Evolutionary conservation across 2,113 vertebrate species (phyloP).

Genomic region (Carollia perspicillata): DNA sequence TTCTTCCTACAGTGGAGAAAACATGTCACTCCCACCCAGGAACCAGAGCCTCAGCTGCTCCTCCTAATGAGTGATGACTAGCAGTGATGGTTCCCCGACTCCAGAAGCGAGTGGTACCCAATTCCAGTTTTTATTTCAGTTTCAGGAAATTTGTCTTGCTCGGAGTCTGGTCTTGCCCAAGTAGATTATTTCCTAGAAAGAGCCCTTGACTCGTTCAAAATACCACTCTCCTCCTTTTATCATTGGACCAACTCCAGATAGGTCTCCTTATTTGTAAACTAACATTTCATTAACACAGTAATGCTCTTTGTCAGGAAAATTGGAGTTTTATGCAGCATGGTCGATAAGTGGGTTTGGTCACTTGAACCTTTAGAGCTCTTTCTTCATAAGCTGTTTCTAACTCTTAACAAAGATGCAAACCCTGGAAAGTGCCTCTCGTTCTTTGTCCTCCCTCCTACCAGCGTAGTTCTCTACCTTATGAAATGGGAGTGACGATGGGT

Average conservation of each 20-base stretch:
- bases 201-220: neutral
- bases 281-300: neutral
- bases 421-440: slow-evolving; percentile 2
- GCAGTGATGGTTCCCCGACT: neutral
- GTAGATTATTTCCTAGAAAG: neutral
- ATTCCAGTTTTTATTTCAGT: neutral
- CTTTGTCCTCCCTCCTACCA: neutral
- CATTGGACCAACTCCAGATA: neutral
- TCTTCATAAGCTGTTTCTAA: neutral
- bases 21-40: neutral
- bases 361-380: neutral
- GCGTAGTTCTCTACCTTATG: neutral
- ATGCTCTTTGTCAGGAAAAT: slow-evolving; percentile 9
- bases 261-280: neutral
- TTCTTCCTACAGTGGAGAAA: neutral
- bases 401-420: neutral
- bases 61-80: neutral
- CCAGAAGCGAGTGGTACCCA: neutral
- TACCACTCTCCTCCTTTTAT: neutral
- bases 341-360: neutral
- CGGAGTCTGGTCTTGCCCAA: neutral
- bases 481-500: too few species aligned
- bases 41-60: neutral
- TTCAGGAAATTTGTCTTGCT: neutral
- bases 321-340: neutral